Percentiles rank a stretch among this genome's conserved stretches.
phyloP scores from a whole-genome alignment of 1,140 invertebrate genomes.

The Panagrolaimus sp. region DNA sequence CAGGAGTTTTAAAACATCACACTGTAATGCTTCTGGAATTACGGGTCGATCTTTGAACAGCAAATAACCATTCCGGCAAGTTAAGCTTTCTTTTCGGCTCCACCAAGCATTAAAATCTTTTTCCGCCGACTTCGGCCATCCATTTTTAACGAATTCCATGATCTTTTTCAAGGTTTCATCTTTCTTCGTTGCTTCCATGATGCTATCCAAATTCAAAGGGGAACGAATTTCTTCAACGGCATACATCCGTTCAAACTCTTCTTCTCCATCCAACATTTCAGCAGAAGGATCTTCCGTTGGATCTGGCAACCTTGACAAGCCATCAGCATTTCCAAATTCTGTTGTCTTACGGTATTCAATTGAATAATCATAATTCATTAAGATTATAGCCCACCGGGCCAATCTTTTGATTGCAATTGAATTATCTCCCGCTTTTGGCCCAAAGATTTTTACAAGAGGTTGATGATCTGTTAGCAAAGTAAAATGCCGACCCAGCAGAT shows the following conservation, averaged over 20 bases:
- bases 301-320: not conserved
- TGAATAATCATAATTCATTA: not conserved
- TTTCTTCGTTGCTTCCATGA: not conserved
- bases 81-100: too few species aligned
- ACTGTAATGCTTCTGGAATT: conserved; percentile 41
- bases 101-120: too few species aligned
- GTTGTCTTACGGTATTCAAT: not conserved
- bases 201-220: not conserved
- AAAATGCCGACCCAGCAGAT: not conserved
- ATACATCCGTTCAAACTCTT: not conserved
- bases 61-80: too few species aligned
- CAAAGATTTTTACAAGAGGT: not conserved
- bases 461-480: not conserved
- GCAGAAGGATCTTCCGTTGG: not conserved
- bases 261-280: not conserved
- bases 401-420: not conserved
- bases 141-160: not conserved
- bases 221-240: not conserved
- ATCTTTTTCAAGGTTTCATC: not conserved
- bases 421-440: not conserved
- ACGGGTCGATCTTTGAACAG: not conserved
- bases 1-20: conserved; percentile 41
- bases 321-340: conserved; percentile 18
- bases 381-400: not conserved
- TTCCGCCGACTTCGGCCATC: too few species aligned